Evolutionary conservation across 2,888 invertebrate species (phyloP).

Genomic region (Miltochrista miniata): DNA sequence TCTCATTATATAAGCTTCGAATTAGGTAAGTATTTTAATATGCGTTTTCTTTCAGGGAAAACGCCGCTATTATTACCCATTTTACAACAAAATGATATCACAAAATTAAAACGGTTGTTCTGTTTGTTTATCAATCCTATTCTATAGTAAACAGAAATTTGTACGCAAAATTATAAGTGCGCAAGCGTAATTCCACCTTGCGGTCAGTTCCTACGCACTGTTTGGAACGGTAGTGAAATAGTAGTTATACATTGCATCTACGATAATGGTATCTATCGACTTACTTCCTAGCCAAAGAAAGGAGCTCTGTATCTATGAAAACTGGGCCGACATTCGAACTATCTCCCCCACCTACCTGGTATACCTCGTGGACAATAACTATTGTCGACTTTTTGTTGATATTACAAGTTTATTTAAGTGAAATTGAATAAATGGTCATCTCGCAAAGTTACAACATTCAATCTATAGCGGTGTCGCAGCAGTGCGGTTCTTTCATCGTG

Average conservation of each 20-base stretch:
- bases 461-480: constrained; percentile 60
- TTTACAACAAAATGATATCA: not conserved
- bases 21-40: too few species aligned
- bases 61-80: too few species aligned
- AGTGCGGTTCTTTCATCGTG: constrained; percentile 53
- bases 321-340: constrained; percentile 52
- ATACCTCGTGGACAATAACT: constrained; percentile 56
- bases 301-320: constrained; percentile 43
- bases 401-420: constrained; percentile 82
- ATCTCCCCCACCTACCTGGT: constrained; percentile 38
- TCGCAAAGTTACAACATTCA: constrained; percentile 73
- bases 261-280: constrained; percentile 51
- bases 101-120: not conserved
- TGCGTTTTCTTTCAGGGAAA: too few species aligned
- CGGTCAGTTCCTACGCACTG: constrained; percentile 59
- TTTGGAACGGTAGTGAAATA: constrained; percentile 71
- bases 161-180: constrained; percentile 15
- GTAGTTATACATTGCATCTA: constrained; percentile 57
- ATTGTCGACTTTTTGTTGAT: constrained; percentile 76
- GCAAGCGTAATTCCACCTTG: constrained; percentile 49
- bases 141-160: not conserved
- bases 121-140: too few species aligned
- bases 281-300: constrained; percentile 38
- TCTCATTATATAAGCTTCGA: too few species aligned
- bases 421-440: constrained; percentile 83